These are phyloP conservation scores for Acanthaster planci DNA, from an alignment of 35 echinoderm and acorn worm species.

Conservation along the genomic window DNA sequence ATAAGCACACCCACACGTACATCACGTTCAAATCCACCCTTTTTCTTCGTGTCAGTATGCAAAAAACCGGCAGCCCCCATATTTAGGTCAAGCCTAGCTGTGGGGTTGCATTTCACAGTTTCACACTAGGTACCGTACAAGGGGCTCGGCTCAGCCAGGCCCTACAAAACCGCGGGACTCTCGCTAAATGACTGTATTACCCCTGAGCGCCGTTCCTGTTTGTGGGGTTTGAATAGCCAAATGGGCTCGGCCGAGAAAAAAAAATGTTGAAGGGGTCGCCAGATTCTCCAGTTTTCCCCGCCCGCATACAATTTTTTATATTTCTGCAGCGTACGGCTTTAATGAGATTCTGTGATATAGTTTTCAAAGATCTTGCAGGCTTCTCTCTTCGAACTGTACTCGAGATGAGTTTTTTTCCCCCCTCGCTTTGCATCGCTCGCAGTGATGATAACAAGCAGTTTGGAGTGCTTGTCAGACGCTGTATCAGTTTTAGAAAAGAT, in stretches of 20 bases:
- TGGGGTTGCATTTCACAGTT: background rate
- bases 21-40: too few species aligned
- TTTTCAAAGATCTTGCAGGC: slow-evolving; percentile 4
- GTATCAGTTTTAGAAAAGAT: background rate
- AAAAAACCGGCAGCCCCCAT: background rate
- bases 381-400: background rate
- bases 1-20: too few species aligned
- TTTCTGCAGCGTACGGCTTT: background rate
- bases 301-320: too few species aligned
- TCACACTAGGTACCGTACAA: too few species aligned
- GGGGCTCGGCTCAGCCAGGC: background rate
- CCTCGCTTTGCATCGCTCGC: background rate
- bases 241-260: background rate
- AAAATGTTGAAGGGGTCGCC: background rate
- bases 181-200: slow-evolving; percentile 2
- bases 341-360: slow-evolving; percentile 9
- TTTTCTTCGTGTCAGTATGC: background rate
- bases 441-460: background rate
- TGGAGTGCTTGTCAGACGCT: background rate
- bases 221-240: slow-evolving; percentile 9
- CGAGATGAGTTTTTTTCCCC: background rate
- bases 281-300: too few species aligned
- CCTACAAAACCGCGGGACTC: background rate
- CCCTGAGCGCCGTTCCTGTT: background rate
- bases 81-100: slow-evolving; percentile 26